These are phyloP conservation scores for Thelaira solivaga DNA, from an alignment of 2,888 invertebrate genomes.

Conservation along the genomic window DNA sequence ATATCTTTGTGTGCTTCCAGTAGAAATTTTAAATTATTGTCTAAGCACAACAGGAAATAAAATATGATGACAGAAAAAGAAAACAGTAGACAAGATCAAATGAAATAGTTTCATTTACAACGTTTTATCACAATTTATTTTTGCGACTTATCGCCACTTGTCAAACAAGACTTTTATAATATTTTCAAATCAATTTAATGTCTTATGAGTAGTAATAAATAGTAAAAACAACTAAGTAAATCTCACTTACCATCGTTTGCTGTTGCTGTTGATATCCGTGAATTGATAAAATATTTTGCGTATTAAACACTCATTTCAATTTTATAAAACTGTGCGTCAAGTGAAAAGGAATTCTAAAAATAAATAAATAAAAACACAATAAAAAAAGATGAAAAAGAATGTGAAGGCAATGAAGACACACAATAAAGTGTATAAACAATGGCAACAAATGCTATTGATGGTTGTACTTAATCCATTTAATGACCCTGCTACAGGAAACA, in stretches of 20 bases:
- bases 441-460: constrained; percentile 57
- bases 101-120: constrained; percentile 36
- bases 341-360: neutral
- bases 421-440: constrained; percentile 34
- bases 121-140: constrained; percentile 1
- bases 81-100: constrained; percentile 18
- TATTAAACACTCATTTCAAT: neutral
- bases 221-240: neutral
- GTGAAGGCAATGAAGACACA: neutral
- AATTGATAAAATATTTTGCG: neutral
- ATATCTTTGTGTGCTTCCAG: neutral
- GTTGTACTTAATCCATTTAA: constrained; percentile 57
- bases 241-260: neutral
- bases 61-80: neutral
- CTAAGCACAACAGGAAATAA: constrained; percentile 20
- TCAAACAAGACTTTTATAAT: too few relatives aligned
- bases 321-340: neutral
- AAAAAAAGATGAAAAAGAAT: neutral
- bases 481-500: constrained; percentile 37
- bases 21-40: constrained; percentile 32
- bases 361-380: neutral
- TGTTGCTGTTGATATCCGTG: neutral
- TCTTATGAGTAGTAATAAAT: neutral
- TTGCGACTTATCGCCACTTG: too few relatives aligned
- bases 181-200: neutral